Base-by-base conservation (phyloP, 2,888 invertebrate genomes). In the Acrobasis repandana region DNA sequence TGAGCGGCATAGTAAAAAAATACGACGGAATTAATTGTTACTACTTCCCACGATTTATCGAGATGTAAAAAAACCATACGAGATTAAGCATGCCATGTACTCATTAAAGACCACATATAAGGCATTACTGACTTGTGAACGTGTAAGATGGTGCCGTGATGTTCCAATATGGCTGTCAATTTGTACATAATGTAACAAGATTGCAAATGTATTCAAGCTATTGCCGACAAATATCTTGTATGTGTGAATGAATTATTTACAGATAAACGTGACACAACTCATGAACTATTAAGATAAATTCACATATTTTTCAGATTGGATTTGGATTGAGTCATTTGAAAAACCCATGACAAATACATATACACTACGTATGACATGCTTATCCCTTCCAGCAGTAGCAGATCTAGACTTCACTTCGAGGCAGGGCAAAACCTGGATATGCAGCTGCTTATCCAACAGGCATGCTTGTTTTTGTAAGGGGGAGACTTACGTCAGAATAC, bases 201-300 rank as follows among this genome's bases (percentile, higher is more conserved):
- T 34, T 10, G 16, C 5, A 52, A 52, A 52, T 36, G 36, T 36
- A 36, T 34, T 14, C 1, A 34, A 34, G 33, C 9, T 52, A 52
- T 16, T 52, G 15, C 16, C 36, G 10, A 38, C 38, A 16, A 16
- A 6, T 16, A 36, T 36, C 16, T 36, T 15, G 36, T 16, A 52
- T 16, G 36, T 15, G 33, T 1, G 15, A 11, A 52, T 52, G 52
- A 52, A 15, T 52, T 36, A 52, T 10, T 36, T 36, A 1, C 34
- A 36, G 52, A 52, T 52, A 52, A 52, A 36, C 18, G 36, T 52
- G 36, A 14, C 43, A 38, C n/a, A 50, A 50, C 11, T 50, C 28
- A 36, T 52, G 16, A 52, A 36, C 33, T 50, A 33, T 33, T 16
- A 16, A 15, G 36, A 52, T 52, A 16, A 15, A 16, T 10, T 52